phyloP scores from a whole-genome alignment of 2,888 invertebrate species.

The Pemphredon lugubris region DNA sequence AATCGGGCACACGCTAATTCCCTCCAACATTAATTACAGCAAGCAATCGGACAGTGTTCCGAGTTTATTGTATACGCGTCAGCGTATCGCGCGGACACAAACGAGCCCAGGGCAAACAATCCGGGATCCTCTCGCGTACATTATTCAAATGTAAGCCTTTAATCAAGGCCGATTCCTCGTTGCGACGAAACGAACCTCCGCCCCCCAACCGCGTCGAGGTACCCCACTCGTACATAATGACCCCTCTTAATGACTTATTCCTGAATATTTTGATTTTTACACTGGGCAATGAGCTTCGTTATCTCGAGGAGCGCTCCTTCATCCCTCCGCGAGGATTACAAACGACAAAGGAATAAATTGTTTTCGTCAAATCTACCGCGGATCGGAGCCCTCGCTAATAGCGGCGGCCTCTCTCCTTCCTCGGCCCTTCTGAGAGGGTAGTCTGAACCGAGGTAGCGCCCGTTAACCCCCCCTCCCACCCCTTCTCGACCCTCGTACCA shows the following conservation, averaged over 20 bases:
- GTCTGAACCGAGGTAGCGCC: constrained; percentile 46
- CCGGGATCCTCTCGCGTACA: constrained; percentile 15
- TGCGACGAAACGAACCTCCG: constrained; percentile 10
- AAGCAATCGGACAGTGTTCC: constrained; percentile 2
- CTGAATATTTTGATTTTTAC: constrained; percentile 44
- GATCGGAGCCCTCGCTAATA: constrained; percentile 65
- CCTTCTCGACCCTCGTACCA: constrained; percentile 3
- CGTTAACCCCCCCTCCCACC: constrained; percentile 44
- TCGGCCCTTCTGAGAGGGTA: constrained; percentile 45
- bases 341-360: constrained; percentile 65
- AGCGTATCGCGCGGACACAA: not conserved
- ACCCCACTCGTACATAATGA: too few species aligned
- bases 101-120: not conserved
- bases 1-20: too few species aligned
- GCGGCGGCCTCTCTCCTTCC: constrained; percentile 29
- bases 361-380: constrained; percentile 54
- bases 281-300: constrained; percentile 44
- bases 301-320: constrained; percentile 58
- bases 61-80: too few species aligned
- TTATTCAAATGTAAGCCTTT: constrained; percentile 57
- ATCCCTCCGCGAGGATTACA: constrained; percentile 32
- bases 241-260: constrained; percentile 41
- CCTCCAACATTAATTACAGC: too few species aligned
- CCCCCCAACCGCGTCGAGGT: constrained; percentile 27
- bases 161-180: constrained; percentile 20